Conservation (phyloP, 2,888 invertebrate genomes). For the Trypoxylon attenuatum region DNA sequence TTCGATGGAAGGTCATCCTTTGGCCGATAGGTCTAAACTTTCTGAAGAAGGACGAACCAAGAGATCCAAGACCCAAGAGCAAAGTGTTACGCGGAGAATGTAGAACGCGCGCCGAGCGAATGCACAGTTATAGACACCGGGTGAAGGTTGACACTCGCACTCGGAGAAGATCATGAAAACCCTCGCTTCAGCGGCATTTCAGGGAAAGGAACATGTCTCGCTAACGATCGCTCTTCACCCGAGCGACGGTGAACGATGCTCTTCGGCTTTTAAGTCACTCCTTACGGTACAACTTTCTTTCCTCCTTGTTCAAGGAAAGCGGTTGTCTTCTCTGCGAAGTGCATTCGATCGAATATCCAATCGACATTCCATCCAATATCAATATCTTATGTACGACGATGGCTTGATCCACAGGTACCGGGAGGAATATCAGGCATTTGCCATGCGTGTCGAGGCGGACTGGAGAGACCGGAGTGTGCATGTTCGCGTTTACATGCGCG, state of each 20-base stretch:
- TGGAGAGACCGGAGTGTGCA: slow-evolving; percentile 89
- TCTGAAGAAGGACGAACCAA: too few relatives aligned
- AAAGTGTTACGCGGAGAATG: slow-evolving; percentile 37
- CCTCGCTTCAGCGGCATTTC: background rate
- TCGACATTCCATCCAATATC: background rate
- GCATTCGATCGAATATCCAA: background rate
- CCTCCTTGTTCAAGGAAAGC: too few relatives aligned
- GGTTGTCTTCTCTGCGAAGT: too few relatives aligned
- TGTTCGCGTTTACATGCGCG: slow-evolving; percentile 95
- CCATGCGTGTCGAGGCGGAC: slow-evolving; percentile 90
- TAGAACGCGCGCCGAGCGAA: slow-evolving; percentile 38
- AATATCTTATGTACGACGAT: background rate
- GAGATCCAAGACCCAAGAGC: background rate
- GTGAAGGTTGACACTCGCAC: slow-evolving; percentile 15
- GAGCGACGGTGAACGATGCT: too few relatives aligned
- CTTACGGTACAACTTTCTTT: too few relatives aligned
- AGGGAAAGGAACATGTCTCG: too few relatives aligned
- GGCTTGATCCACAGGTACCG: slow-evolving; percentile 81
- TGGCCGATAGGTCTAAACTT: too few relatives aligned
- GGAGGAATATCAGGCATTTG: slow-evolving; percentile 91
- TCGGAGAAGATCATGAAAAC: slow-evolving; percentile 16
- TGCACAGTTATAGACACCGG: slow-evolving; percentile 35
- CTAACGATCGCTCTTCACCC: too few relatives aligned
- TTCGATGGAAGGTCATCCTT: too few relatives aligned
- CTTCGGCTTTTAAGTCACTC: too few relatives aligned